Evolutionary conservation across 2,113 vertebrate species (phyloP).

Genomic region (Hymenochirus boettgeri): DNA sequence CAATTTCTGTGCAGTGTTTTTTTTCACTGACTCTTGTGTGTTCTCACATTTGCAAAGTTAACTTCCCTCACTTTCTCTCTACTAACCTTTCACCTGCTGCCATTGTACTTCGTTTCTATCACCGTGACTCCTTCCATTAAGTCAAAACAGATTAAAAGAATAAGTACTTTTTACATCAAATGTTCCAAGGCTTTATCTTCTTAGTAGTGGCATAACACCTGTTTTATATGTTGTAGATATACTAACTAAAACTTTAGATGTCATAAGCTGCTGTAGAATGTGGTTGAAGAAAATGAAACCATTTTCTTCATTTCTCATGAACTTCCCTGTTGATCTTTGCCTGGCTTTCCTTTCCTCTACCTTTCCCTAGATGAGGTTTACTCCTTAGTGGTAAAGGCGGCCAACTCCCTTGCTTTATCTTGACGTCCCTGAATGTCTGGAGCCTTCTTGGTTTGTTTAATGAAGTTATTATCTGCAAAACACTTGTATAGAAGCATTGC

Average conservation of each 20-base stretch:
- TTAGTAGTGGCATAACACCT: conserved; percentile 44
- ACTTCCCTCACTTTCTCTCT: conserved; percentile 44
- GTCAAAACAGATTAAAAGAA: conserved; percentile 35
- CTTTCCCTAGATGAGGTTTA: conserved; percentile 70
- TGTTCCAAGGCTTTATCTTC: conserved; percentile 92
- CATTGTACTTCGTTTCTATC: conserved; percentile 90
- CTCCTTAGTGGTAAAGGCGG: conserved; percentile 67
- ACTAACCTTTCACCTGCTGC: conserved; percentile 79
- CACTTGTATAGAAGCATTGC: conserved; percentile 46
- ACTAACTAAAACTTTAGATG: conserved; percentile 54
- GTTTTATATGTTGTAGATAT: conserved; percentile 46
- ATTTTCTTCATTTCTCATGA: conserved; percentile 57
- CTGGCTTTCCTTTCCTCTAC: conserved; percentile 55
- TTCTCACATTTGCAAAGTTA: conserved; percentile 53
- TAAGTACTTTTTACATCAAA: conserved; percentile 66
- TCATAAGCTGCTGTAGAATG: not conserved
- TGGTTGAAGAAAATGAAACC: conserved; percentile 47
- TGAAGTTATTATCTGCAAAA: conserved; percentile 47
- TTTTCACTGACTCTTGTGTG: conserved; percentile 56
- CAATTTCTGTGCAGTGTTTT: conserved; percentile 58
- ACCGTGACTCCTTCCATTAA: conserved; percentile 53
- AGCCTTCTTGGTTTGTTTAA: conserved; percentile 48
- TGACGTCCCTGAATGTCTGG: conserved; percentile 45
- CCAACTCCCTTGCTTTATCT: conserved; percentile 49
- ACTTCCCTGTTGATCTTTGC: conserved; percentile 52